Evolutionary conservation across 2,113 vertebrate genomes (phyloP).

Genomic region (Lanius collurio): DNA sequence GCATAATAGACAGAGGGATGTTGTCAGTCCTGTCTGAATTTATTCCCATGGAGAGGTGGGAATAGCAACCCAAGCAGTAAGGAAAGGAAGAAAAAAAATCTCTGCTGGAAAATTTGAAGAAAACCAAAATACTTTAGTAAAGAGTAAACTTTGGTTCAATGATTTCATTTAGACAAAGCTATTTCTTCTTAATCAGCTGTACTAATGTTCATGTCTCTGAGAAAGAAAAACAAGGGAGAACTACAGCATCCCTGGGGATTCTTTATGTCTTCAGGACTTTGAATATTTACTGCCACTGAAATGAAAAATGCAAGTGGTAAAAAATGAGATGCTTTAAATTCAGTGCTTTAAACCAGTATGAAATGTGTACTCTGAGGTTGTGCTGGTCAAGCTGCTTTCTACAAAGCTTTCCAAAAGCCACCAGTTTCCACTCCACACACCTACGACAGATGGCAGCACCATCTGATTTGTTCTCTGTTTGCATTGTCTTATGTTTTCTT

Average conservation of each 20-base stretch:
- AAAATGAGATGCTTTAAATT: neutral
- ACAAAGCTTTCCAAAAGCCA: neutral
- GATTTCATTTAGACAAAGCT: neutral
- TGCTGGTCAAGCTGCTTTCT: neutral
- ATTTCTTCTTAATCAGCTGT: neutral
- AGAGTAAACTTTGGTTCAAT: neutral
- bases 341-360: neutral
- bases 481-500: neutral
- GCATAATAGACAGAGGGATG: neutral
- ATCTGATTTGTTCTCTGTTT: neutral
- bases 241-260: neutral
- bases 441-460: neutral
- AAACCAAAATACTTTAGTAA: neutral
- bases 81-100: neutral
- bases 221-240: neutral
- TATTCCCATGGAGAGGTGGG: neutral
- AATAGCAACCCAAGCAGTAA: neutral
- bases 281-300: neutral
- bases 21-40: neutral
- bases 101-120: neutral
- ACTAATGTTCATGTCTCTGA: neutral
- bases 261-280: neutral
- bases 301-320: neutral
- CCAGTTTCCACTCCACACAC: neutral
- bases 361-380: neutral